Base-by-base conservation (phyloP, 2,888 invertebrate species). In the Hanleya hanleyi region DNA sequence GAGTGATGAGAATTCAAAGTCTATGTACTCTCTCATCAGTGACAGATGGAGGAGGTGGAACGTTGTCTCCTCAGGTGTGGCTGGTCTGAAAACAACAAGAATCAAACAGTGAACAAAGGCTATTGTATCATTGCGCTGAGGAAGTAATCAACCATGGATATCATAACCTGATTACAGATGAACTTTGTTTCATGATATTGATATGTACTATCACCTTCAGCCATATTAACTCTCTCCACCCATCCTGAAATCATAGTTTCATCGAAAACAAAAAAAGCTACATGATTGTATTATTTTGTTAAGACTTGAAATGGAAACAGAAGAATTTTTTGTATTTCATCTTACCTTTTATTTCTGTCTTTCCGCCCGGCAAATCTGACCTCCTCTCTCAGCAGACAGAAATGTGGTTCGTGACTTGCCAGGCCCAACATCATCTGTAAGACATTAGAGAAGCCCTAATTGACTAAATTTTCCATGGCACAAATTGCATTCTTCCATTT, bases 381-480 rank as follows among this genome's bases (percentile, higher is more conserved):
- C 93, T 98, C 98, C 91, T 98, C 99, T 80, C 99, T 93, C 1
- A 99, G 92, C 71, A 99, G 92, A 0, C 97, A 95, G 91, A 99
- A 99, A 91, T 98, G 95, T 0, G 97, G 95, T 88, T 99, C 98
- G 89, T 99, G 99, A 0, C 97, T 95, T 86, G 97, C 96, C 83
- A 99, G 92, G 1, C 98, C 98, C 81, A 99, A 92, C 95, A 99
- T 98, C 78, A 99, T 97, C 91, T 92, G 83, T 49, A 79, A 76
- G 18, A 78, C n/a, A n/a, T n/a, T n/a, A n/a, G n/a, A n/a, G n/a
- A n/a, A n/a, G n/a, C n/a, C n/a, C n/a, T n/a, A n/a, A n/a, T n/a
- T n/a, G n/a, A n/a, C n/a, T n/a, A n/a, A n/a, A n/a, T n/a, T n/a
- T n/a, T n/a, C n/a, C n/a, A n/a, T n/a, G n/a, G n/a, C n/a, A n/a